These are phyloP conservation scores for Etia nguti DNA, from an alignment of 2,113 vertebrate genomes.

Conservation along the genomic window DNA sequence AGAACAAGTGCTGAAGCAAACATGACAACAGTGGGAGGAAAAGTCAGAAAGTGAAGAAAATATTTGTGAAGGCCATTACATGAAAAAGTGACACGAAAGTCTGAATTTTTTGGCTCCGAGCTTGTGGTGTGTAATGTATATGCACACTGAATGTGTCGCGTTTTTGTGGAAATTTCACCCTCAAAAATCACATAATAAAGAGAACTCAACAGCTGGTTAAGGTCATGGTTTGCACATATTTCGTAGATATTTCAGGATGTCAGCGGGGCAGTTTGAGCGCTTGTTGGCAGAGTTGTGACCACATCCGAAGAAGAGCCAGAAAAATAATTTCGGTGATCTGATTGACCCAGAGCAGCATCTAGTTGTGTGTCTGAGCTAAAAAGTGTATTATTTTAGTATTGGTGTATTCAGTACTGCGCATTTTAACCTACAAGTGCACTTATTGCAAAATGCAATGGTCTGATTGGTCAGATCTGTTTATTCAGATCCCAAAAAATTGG, in stretches of 20 bases:
- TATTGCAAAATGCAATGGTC: neutral
- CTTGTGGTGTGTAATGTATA: neutral
- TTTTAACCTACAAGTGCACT: neutral
- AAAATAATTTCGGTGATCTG: neutral
- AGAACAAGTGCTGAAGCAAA: no score
- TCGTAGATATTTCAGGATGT: neutral
- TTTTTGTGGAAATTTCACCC: neutral
- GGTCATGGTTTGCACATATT: neutral
- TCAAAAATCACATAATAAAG: neutral
- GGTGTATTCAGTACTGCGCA: accelerated
- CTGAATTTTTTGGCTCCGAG: neutral
- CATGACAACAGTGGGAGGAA: no score
- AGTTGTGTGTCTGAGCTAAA: neutral
- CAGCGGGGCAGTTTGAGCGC: no score
- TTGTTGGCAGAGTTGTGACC: no score
- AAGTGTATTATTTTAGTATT: neutral
- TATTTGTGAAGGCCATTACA: no score
- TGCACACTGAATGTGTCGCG: neutral
- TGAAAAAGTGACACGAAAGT: no score
- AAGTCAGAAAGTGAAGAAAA: no score
- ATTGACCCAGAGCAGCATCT: neutral
- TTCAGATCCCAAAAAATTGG: neutral
- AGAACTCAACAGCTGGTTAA: neutral
- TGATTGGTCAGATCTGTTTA: neutral
- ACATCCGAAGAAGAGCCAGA: neutral